Evolutionary conservation across 2,797 vertebrate species (phyloP).

Genomic region (Sylvilagus floridanus): DNA sequence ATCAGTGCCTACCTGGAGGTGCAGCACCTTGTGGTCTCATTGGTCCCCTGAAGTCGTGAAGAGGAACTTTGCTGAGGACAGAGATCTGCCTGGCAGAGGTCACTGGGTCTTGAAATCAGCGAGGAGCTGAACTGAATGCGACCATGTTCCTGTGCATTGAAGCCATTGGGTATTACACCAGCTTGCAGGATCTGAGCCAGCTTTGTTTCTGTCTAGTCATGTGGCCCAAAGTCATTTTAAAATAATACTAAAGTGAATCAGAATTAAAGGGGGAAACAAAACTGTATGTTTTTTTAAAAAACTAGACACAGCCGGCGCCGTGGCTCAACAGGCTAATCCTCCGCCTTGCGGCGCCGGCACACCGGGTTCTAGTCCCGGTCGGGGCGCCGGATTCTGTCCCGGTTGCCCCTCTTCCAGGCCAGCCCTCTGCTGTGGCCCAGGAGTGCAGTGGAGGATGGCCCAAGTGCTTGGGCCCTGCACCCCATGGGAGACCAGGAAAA

Average conservation of each 20-base stretch:
- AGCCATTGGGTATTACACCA: neutral
- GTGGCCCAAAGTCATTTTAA: neutral
- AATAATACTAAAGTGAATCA: neutral
- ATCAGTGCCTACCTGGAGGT: neutral
- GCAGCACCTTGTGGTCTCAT: too few relatives aligned
- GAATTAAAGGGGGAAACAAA: constrained; percentile 5
- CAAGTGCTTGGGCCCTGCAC: too few relatives aligned
- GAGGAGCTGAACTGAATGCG: neutral
- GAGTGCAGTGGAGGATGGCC: too few relatives aligned
- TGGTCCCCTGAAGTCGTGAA: neutral
- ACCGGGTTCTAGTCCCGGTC: too few relatives aligned
- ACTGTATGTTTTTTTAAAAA: neutral
- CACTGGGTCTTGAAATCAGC: neutral
- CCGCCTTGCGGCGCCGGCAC: too few relatives aligned
- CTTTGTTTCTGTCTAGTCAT: neutral
- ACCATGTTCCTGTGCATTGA: neutral
- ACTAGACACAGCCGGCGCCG: too few relatives aligned
- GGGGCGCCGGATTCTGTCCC: too few relatives aligned
- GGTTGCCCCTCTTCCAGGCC: too few relatives aligned
- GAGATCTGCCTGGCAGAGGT: neutral
- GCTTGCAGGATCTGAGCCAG: neutral
- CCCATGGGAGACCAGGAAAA: too few relatives aligned
- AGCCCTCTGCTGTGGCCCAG: too few relatives aligned
- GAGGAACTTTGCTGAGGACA: neutral
- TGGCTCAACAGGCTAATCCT: too few relatives aligned